These are phyloP conservation scores for Intellagama lesueurii DNA, from an alignment of 2,797 vertebrate genomes.

Conservation along the genomic window DNA sequence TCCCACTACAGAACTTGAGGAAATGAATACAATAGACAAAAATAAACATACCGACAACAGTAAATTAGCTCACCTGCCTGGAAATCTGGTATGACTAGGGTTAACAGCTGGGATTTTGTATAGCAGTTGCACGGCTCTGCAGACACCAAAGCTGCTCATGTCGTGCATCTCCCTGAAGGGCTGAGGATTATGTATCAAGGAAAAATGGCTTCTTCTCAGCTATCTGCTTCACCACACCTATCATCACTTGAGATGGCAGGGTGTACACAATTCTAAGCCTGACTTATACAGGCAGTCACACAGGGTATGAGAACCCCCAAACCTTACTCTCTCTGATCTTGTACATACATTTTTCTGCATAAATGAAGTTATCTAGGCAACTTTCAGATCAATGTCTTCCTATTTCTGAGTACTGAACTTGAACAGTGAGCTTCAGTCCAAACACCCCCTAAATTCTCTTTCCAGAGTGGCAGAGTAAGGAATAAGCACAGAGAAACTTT, in stretches of 20 bases:
- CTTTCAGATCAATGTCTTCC: background rate
- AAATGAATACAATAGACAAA: background rate
- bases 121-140: background rate
- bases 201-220: background rate
- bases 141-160: background rate
- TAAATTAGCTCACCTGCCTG: slow-evolving; percentile 13
- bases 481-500: background rate
- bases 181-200: background rate
- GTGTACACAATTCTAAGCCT: background rate
- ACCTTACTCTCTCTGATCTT: background rate
- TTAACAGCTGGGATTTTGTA: background rate
- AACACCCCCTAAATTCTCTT: background rate
- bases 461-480: background rate
- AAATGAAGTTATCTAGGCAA: slow-evolving; percentile 33
- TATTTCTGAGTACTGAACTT: background rate
- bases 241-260: slow-evolving; percentile 20
- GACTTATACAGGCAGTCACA: background rate
- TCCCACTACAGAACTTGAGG: background rate
- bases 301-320: background rate
- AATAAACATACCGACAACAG: background rate
- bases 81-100: slow-evolving; percentile 3
- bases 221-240: background rate
- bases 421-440: background rate
- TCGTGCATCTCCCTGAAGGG: background rate
- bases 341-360: background rate